Evolutionary conservation across 2,797 vertebrate genomes (phyloP).

Genomic region (Chromobotia macracanthus): DNA sequence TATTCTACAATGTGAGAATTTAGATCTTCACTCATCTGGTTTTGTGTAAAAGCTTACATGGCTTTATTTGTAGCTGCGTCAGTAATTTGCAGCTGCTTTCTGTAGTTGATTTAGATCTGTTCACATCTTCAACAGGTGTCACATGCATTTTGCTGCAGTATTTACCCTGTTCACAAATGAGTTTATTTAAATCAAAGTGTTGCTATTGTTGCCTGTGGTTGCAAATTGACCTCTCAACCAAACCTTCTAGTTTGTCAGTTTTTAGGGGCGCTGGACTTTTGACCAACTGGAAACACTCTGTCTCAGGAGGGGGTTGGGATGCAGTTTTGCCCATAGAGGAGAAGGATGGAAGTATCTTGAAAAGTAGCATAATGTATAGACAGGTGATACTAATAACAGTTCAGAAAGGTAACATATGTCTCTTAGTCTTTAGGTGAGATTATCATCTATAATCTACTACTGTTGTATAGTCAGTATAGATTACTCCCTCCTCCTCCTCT

Average conservation of each 20-base stretch:
- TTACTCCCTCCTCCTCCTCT: slow-evolving; percentile 77
- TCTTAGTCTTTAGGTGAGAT: too few relatives aligned
- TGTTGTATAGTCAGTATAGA: not conserved
- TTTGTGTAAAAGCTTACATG: not conserved
- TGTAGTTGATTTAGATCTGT: slow-evolving; percentile 66
- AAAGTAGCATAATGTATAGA: slow-evolving; percentile 16
- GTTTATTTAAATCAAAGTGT: slow-evolving; percentile 67
- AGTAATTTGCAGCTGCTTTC: slow-evolving; percentile 2
- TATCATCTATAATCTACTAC: too few relatives aligned
- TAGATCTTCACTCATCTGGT: not conserved
- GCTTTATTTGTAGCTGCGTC: not conserved
- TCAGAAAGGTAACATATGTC: not conserved
- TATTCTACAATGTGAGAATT: too few relatives aligned
- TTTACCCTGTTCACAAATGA: slow-evolving; percentile 71
- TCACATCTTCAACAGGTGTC: slow-evolving; percentile 45
- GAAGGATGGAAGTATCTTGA: slow-evolving; percentile 64
- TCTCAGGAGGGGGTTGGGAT: slow-evolving; percentile 75
- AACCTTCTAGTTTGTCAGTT: slow-evolving; percentile 89
- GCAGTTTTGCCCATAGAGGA: slow-evolving; percentile 79
- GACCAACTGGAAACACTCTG: slow-evolving; percentile 96
- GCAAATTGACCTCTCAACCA: slow-evolving; percentile 74
- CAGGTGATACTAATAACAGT: not conserved
- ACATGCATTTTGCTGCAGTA: slow-evolving; percentile 86
- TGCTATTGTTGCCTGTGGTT: slow-evolving; percentile 74
- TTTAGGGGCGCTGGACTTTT: slow-evolving; percentile 99